Percentiles rank a stretch among this genome's conserved stretches.
These are phyloP conservation scores for Todiramphus chloris DNA, from an alignment of 2,113 vertebrate species.

Conservation along the genomic window DNA sequence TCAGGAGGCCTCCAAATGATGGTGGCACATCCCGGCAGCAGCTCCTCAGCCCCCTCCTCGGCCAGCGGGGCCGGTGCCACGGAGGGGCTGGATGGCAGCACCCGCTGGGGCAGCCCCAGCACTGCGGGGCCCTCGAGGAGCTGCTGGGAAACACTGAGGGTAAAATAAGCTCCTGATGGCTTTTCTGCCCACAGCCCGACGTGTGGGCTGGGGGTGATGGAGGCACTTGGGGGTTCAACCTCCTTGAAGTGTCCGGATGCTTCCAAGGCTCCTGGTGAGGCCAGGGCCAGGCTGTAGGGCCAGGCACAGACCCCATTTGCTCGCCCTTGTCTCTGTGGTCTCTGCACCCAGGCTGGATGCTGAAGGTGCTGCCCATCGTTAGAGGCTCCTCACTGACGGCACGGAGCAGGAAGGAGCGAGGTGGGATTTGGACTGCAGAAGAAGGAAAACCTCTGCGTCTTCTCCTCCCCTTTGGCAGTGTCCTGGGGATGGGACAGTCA, in stretches of 20 bases:
- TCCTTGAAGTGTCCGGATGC: rapidly evolving
- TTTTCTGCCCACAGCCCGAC: rapidly evolving
- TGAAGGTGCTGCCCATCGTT: not conserved
- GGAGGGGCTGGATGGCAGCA: rapidly evolving
- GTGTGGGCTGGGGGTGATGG: not conserved
- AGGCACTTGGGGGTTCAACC: not conserved
- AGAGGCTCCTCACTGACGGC: not conserved
- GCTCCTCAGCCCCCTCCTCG: rapidly evolving
- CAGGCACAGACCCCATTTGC: not conserved
- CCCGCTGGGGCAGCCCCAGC: not conserved
- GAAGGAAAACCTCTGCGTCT: not conserved
- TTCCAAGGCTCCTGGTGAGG: not conserved
- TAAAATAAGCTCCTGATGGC: rapidly evolving
- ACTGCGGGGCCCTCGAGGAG: rapidly evolving
- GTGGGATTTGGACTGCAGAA: not conserved
- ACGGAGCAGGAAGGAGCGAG: rapidly evolving
- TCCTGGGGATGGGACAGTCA: not conserved
- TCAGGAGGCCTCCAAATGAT: not conserved
- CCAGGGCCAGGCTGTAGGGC: not conserved
- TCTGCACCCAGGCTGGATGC: not conserved
- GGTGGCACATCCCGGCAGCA: not conserved
- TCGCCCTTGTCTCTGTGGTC: not conserved
- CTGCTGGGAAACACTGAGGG: not conserved
- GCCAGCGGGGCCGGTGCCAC: rapidly evolving
- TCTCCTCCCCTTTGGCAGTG: not conserved